Evolutionary conservation across 2,888 invertebrate genomes (phyloP), one percentile per base, ranked within the genome.

Genomic region (Cyclophora punctaria): DNA sequence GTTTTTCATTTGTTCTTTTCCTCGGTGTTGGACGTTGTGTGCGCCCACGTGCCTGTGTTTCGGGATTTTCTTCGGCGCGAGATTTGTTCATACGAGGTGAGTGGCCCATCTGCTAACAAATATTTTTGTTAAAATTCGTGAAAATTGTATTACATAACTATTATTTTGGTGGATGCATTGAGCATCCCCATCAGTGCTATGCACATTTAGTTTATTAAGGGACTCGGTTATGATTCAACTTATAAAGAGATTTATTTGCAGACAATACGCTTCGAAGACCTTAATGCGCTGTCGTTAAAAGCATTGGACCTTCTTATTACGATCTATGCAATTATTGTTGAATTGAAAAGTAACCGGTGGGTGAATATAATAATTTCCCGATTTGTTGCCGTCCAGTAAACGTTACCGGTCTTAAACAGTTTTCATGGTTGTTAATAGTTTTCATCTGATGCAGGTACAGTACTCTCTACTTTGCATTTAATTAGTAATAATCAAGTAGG

Each of bases 1-100:
- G 80, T 69, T 72, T 64, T 63, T 64, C 56, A 57, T 67, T 74
- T 65, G 60, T 68, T 75, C 75, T 69, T 69, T 75, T 72, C 67
- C 64, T 76, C 69, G 69, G 82, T 81, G 81, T 75, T 57, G 55
- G 62, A 64, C 69, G 64, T 71, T 63, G 73, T 73, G 77, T 79
- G 80, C 70, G 72, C 71, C 70, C 64, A 69, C 67, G 60, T 67
- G 72, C 74, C 73, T 75, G 70, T 58, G 51, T 57, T 66, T 56
- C 63, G 65, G 71, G 66, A 72, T 69, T 68, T 69, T 64, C 56
- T 53, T 56, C 53, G 52, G 60, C 64, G 62, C 58, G 58, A 62
- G 56, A 59, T 64, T 67, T 60, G 59, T 66, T 64, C 20, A 20
- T 20, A 20, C 20, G 20, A 20, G 20, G 20, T 20, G 20, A 20